These are phyloP conservation scores for Sarcophaga peregrina DNA, from an alignment of 1,140 invertebrate species.

Conservation along the genomic window DNA sequence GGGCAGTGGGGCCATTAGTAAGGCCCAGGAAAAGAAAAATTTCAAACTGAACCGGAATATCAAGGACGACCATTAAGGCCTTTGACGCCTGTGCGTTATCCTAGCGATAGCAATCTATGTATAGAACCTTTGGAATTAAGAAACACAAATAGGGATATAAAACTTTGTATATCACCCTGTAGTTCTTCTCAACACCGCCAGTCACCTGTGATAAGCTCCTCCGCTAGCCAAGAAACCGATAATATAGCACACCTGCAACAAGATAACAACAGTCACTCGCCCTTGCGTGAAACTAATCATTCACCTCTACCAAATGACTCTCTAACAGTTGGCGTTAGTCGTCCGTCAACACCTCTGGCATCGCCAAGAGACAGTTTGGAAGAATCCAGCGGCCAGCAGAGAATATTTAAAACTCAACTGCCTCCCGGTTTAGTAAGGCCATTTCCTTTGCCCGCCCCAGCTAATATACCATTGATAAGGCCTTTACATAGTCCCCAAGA, in stretches of 20 bases:
- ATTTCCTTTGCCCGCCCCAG: constrained; percentile 57
- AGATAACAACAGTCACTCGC: not conserved
- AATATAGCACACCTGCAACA: not conserved
- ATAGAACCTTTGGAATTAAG: constrained; percentile 47
- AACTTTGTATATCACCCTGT: constrained; percentile 42
- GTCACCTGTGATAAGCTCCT: constrained; percentile 54
- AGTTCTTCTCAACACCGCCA: constrained; percentile 55
- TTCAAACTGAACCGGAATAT: not conserved
- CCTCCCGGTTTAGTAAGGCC: constrained; percentile 68
- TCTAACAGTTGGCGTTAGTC: constrained; percentile 48
- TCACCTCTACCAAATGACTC: constrained; percentile 45
- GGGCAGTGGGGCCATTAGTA: constrained; percentile 66
- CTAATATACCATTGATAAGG: constrained; percentile 57
- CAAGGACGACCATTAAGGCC: not conserved
- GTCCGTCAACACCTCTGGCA: constrained; percentile 36
- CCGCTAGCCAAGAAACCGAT: not conserved
- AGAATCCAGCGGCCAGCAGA: not conserved
- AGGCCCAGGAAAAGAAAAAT: not conserved
- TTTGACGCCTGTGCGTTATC: not conserved
- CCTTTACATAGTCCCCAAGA: constrained; percentile 60
- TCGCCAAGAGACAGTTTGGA: constrained; percentile 1
- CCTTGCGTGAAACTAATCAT: not conserved
- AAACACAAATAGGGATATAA: constrained; percentile 20
- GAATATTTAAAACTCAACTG: constrained; percentile 55
- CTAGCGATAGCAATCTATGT: not conserved